phyloP scores from a whole-genome alignment of 2,888 invertebrate genomes.

The Deilephila porcellus region DNA sequence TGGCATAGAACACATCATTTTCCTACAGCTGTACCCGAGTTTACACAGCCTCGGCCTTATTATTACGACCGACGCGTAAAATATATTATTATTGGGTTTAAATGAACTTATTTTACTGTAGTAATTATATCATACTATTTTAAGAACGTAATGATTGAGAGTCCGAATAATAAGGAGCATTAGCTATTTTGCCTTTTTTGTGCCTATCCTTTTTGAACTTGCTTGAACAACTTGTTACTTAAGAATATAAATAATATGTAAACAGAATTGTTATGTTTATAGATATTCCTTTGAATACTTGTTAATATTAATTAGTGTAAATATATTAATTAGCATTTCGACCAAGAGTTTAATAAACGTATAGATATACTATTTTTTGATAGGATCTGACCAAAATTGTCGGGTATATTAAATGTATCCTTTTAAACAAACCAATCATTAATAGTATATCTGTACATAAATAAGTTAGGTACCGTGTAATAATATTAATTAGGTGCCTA shows the following conservation, averaged over 20 bases:
- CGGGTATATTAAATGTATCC: constrained; percentile 18
- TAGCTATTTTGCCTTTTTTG: too few relatives aligned
- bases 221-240: background rate
- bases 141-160: too few relatives aligned
- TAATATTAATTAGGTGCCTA: background rate
- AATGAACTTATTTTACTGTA: too few relatives aligned
- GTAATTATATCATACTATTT: too few relatives aligned
- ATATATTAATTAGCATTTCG: constrained; percentile 21
- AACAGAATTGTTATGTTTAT: background rate
- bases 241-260: background rate
- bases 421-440: background rate
- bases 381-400: background rate
- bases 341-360: constrained; percentile 20
- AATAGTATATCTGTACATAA: background rate
- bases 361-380: constrained; percentile 12
- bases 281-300: background rate
- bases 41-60: too few relatives aligned
- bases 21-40: too few relatives aligned
- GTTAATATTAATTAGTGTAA: background rate
- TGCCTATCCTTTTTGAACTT: background rate
- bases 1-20: too few relatives aligned
- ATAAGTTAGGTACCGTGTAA: background rate
- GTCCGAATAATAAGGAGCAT: too few relatives aligned
- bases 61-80: too few relatives aligned
- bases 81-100: too few relatives aligned